These are phyloP conservation scores for Drosophila rubida DNA, from an alignment of 2,888 invertebrate genomes.

Conservation along the genomic window DNA sequence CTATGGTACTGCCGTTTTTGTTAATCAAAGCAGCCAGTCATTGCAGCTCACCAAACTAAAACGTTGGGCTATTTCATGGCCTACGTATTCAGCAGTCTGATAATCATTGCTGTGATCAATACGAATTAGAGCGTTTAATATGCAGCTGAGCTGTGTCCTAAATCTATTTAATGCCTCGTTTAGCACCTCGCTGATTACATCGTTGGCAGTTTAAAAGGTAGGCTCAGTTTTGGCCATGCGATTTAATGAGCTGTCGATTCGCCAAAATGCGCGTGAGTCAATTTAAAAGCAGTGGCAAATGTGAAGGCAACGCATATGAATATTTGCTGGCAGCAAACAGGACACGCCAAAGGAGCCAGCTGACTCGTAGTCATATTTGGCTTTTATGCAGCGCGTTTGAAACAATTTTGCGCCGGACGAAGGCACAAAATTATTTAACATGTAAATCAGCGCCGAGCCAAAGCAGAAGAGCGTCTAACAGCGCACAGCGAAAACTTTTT, in stretches of 20 bases:
- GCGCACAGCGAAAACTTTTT: constrained; percentile 69
- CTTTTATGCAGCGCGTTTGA: constrained; percentile 65
- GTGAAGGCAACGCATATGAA: constrained; percentile 29
- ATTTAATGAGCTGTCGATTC: constrained; percentile 74
- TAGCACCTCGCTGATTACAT: background rate
- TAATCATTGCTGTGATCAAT: background rate
- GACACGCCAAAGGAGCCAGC: constrained; percentile 32
- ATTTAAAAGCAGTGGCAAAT: constrained; percentile 29
- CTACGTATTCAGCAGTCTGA: background rate
- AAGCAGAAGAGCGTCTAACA: constrained; percentile 58
- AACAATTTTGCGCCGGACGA: constrained; percentile 56
- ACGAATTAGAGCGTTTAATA: background rate
- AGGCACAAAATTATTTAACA: constrained; percentile 73
- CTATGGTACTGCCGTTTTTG: background rate
- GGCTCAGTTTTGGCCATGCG: constrained; percentile 32
- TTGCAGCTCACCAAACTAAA: background rate
- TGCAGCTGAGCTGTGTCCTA: background rate
- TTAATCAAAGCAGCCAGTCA: background rate
- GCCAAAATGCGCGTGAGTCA: constrained; percentile 58
- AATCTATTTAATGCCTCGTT: background rate
- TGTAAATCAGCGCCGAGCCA: constrained; percentile 70
- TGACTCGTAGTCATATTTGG: constrained; percentile 60
- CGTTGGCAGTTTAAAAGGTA: constrained; percentile 9
- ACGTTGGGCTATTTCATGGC: background rate
- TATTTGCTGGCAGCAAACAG: constrained; percentile 59